Evolutionary conservation across 2,113 vertebrate species (phyloP).

Genomic region (Meles meles): DNA sequence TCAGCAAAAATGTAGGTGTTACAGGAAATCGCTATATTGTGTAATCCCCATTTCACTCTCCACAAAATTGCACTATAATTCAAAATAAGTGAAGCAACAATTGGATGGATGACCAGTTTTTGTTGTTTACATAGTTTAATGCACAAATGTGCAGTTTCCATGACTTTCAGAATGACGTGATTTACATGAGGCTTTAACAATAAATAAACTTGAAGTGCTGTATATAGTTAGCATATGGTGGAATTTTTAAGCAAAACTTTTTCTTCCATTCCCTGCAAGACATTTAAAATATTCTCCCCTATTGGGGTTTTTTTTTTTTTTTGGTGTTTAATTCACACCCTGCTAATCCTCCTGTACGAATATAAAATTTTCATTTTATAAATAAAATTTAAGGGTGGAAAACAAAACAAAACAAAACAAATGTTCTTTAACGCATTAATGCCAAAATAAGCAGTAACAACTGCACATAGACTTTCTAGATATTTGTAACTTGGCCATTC

Average conservation of each 20-base stretch:
- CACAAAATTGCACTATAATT: constrained; percentile 69
- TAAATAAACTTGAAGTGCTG: constrained; percentile 63
- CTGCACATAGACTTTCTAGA: constrained; percentile 20
- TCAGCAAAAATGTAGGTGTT: constrained; percentile 67
- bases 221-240: constrained; percentile 69
- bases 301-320: neutral
- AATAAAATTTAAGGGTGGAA: constrained; percentile 48
- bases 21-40: constrained; percentile 69
- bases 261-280: constrained; percentile 49
- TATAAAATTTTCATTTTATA: constrained; percentile 64
- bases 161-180: constrained; percentile 65
- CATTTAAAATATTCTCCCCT: constrained; percentile 50
- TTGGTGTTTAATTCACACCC: constrained; percentile 57
- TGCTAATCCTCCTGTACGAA: constrained; percentile 60
- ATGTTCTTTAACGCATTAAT: constrained; percentile 37
- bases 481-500: constrained; percentile 61
- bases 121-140: constrained; percentile 67
- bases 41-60: constrained; percentile 63
- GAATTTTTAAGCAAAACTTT: constrained; percentile 42
- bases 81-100: constrained; percentile 73
- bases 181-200: constrained; percentile 54
- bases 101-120: constrained; percentile 67
- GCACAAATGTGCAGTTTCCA: constrained; percentile 68
- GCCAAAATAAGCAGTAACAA: constrained; percentile 54
- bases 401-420: constrained; percentile 35